Base-by-base conservation (phyloP, 1,140 invertebrate genomes). In the Drosophila parvula region DNA sequence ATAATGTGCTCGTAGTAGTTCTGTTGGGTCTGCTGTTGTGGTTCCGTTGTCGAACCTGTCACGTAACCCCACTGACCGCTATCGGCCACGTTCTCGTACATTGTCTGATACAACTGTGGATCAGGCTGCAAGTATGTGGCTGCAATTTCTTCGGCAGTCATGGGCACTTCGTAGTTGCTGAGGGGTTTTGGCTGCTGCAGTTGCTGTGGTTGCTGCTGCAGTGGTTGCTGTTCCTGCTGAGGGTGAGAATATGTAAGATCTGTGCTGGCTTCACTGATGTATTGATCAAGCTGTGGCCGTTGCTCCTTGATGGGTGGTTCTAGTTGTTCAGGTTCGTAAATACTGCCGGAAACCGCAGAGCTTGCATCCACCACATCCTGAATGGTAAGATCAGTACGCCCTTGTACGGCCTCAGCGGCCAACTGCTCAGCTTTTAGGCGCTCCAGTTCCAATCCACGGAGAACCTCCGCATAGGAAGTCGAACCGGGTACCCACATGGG, bases 391-490 rank as follows among this genome's bases (percentile, higher is more conserved):
- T 88, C 84, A 2, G 55, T 59, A 36, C 68, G 74, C 0, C 65
- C 62, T 30, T 80, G 69, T 5, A 64, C 48, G 9, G 59, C 41
- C 43, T 84, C 68, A 27, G 65, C 43, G 40, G 73, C 85, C 47
- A 79, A 32, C 48, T 86, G 65, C 27, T 81, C 89, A 7, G 85
- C 84, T 36, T 75, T 71, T 18, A 90, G 44, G 1, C 90, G 84
- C 55, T 90, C 88, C 16, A 92, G 34, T 79, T 93, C 92, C 44
- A 92, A 89, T 48, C 96, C 96, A 53, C 94, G 94, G 10, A 97
- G 93, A 63, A 97, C 95, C 91, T 96, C 96, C 7, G 96, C 96
- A 89, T 97, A 97, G 32, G 96, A 94, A 12, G 95, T 94, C 11
- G 95, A 95, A 34, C 95, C 96, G 0, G 95, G 95, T 9, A 93